phyloP scores from a whole-genome alignment of 2,888 invertebrate genomes.

The Netelia inedita region DNA sequence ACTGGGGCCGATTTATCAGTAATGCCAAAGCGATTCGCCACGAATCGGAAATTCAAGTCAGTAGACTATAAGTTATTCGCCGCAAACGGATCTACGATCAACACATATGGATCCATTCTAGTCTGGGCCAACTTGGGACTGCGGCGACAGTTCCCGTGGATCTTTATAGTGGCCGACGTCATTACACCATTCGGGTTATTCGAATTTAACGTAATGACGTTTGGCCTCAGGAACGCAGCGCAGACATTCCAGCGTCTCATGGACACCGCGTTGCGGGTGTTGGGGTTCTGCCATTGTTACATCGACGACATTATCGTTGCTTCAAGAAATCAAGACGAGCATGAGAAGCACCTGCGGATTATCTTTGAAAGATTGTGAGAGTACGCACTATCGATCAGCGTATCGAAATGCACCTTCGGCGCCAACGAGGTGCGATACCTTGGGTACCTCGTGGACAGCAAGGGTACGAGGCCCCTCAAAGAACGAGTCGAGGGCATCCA shows the following conservation, averaged over 20 bases:
- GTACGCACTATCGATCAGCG: slow-evolving; percentile 33
- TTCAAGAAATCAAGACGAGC: background rate
- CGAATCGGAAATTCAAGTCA: background rate
- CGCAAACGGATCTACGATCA: slow-evolving; percentile 38
- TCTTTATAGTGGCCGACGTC: slow-evolving; percentile 27
- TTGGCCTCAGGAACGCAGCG: slow-evolving; percentile 72
- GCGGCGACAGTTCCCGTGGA: slow-evolving; percentile 29
- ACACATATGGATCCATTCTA: slow-evolving; percentile 20
- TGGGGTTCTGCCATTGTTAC: slow-evolving; percentile 22
- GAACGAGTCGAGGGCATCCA: slow-evolving; percentile 21
- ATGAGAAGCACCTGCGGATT: slow-evolving; percentile 23
- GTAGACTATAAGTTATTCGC: slow-evolving; percentile 45
- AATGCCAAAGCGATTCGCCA: background rate
- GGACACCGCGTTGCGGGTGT: slow-evolving; percentile 19
- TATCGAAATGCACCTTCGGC: slow-evolving; percentile 29
- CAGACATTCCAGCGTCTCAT: slow-evolving; percentile 65
- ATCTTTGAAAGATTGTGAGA: slow-evolving; percentile 26
- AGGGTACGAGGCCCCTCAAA: slow-evolving; percentile 28
- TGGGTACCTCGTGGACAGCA: background rate
- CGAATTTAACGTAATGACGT: slow-evolving; percentile 64
- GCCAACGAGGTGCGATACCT: slow-evolving; percentile 22
- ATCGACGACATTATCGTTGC: slow-evolving; percentile 49
- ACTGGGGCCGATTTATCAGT: slow-evolving; percentile 41
- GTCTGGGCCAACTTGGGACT: slow-evolving; percentile 40
- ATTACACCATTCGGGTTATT: slow-evolving; percentile 76